A percentile compares a stretch with the other conserved stretches of the same genome.
phyloP scores from a whole-genome alignment of 1,140 invertebrate genomes.

The Aphelenchoides fujianensis region DNA sequence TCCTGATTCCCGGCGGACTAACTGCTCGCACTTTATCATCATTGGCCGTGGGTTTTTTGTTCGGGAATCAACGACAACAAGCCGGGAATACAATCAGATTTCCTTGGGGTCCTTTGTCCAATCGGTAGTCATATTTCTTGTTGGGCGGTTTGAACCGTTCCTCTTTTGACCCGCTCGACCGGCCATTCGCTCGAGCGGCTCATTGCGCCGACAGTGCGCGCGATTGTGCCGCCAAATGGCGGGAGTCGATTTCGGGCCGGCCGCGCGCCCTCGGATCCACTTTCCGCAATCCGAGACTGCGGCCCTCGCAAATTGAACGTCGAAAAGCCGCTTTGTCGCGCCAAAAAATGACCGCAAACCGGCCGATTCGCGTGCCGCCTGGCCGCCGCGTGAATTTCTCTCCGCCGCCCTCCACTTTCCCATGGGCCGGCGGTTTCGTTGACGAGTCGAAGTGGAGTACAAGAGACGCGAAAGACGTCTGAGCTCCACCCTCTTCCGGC shows the following conservation, averaged over 20 bases:
- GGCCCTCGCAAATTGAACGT: neutral
- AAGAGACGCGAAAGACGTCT: too few relatives aligned
- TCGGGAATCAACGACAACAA: slow-evolving; percentile 2
- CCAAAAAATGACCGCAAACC: neutral
- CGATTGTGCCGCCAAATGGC: too few relatives aligned
- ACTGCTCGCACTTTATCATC: slow-evolving; percentile 5
- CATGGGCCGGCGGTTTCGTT: neutral
- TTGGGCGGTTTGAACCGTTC: too few relatives aligned
- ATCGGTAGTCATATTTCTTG: too few relatives aligned
- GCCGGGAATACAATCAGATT: neutral
- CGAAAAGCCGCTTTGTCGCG: neutral
- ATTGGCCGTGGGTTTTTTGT: neutral
- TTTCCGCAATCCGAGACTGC: neutral
- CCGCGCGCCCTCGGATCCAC: too few relatives aligned
- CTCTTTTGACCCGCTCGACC: too few relatives aligned
- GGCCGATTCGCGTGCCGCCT: neutral
- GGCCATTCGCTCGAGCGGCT: too few relatives aligned
- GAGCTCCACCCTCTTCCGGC: too few relatives aligned
- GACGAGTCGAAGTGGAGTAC: too few relatives aligned
- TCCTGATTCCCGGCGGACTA: neutral
- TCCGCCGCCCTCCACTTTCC: neutral
- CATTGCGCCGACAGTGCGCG: too few relatives aligned
- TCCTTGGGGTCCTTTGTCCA: too few relatives aligned
- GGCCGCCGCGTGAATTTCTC: neutral
- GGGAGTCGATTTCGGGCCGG: too few relatives aligned